Evolutionary conservation across 2,888 invertebrate species (phyloP).

Genomic region (Dynastes hyllus): DNA sequence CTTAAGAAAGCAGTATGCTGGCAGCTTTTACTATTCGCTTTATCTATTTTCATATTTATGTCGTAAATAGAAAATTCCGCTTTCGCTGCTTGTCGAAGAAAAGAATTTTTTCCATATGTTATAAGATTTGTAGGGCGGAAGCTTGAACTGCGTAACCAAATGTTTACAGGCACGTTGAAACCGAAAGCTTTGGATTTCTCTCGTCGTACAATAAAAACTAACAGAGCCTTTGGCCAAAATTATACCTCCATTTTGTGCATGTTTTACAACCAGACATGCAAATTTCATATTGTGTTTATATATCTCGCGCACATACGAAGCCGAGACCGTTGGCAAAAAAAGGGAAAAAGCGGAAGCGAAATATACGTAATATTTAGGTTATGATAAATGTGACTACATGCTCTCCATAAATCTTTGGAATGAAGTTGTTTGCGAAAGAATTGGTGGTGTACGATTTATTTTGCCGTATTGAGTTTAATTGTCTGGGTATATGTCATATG

Average conservation of each 20-base stretch:
- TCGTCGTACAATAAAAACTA: background rate
- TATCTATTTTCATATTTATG: background rate
- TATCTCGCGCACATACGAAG: background rate
- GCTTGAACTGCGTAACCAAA: background rate
- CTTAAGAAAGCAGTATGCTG: background rate
- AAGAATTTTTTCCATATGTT: slow-evolving; percentile 12
- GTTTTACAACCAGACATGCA: slow-evolving; percentile 12
- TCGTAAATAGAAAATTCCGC: slow-evolving; percentile 7
- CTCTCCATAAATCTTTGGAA: slow-evolving; percentile 43
- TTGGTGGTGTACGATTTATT: slow-evolving; percentile 42
- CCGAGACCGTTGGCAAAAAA: background rate
- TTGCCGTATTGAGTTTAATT: slow-evolving; percentile 45
- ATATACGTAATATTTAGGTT: slow-evolving; percentile 37
- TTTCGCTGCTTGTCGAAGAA: background rate
- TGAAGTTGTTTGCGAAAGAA: slow-evolving; percentile 40
- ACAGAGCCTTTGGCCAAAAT: background rate
- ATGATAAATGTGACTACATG: slow-evolving; percentile 44
- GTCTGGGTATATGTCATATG: slow-evolving; percentile 41
- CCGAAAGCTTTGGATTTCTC: background rate
- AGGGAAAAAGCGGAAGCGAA: slow-evolving; percentile 4
- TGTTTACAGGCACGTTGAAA: background rate
- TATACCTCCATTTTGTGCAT: background rate
- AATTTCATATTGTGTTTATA: slow-evolving; percentile 37
- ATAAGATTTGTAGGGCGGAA: slow-evolving; percentile 9
- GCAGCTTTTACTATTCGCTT: background rate